A percentile compares a stretch with the other conserved stretches of the same genome.
Evolutionary conservation across 1,140 invertebrate genomes (phyloP).

Genomic region (Apis laboriosa): DNA sequence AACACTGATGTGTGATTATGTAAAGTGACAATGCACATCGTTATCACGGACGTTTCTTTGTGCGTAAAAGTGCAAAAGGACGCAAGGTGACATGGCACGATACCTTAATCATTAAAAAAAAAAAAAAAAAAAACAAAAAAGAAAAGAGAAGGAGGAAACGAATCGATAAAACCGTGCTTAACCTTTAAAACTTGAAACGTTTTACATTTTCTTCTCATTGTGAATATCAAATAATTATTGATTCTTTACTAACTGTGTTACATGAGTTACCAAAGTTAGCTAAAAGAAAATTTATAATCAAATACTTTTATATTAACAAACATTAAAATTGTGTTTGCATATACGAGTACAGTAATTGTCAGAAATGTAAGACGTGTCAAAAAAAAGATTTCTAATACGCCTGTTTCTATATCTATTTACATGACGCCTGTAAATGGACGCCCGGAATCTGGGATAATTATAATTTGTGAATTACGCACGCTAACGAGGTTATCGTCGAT

Average conservation of each 20-base stretch:
- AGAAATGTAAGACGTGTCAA: slow-evolving; percentile 9
- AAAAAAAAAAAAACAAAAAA: slow-evolving; percentile 11
- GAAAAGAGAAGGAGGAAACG: slow-evolving; percentile 22
- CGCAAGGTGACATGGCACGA: slow-evolving; percentile 66
- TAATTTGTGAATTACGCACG: slow-evolving; percentile 29
- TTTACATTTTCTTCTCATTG: background rate
- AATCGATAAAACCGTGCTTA: slow-evolving; percentile 23
- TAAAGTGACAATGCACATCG: background rate
- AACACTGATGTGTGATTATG: background rate
- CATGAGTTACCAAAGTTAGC: background rate
- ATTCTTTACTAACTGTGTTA: background rate
- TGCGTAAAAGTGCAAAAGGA: slow-evolving; percentile 45
- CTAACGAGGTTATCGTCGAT: slow-evolving; percentile 34
- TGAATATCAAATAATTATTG: background rate
- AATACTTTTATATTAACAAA: background rate
- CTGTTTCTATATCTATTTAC: slow-evolving; percentile 57
- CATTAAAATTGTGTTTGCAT: background rate
- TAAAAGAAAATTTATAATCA: too few species aligned
- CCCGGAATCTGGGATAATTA: slow-evolving; percentile 28
- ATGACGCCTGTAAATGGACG: slow-evolving; percentile 43
- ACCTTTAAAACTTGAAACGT: slow-evolving; percentile 18
- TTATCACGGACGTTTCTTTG: slow-evolving; percentile 5
- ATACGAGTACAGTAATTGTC: background rate
- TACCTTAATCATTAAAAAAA: slow-evolving; percentile 55
- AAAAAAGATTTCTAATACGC: slow-evolving; percentile 14